These are phyloP conservation scores for Noctilio leporinus DNA, from an alignment of 2,113 vertebrate species.

Conservation along the genomic window DNA sequence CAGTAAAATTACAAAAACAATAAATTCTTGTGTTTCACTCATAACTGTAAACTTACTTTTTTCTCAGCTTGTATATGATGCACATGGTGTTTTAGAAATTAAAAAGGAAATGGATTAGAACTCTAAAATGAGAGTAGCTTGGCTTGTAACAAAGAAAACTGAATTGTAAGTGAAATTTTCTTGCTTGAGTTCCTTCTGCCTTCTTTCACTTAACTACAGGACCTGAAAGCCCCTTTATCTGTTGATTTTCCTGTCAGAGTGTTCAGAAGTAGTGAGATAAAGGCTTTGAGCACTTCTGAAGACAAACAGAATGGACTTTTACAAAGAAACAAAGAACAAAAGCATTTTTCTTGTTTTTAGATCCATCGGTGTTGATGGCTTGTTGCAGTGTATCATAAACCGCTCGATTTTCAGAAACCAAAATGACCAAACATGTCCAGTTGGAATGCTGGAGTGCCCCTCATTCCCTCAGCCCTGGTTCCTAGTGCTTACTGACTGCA, in stretches of 20 bases:
- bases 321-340: neutral
- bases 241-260: neutral
- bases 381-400: neutral
- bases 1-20: no score
- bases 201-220: neutral
- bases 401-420: constrained; percentile 9
- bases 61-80: neutral
- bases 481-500: neutral
- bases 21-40: neutral
- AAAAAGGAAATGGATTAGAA: neutral
- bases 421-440: neutral
- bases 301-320: neutral
- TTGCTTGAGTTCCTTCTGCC: neutral
- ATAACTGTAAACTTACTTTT: neutral
- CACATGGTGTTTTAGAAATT: constrained; percentile 16
- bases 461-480: neutral
- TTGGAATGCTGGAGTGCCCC: neutral
- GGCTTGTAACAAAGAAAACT: neutral
- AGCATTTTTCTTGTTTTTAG: constrained; percentile 19
- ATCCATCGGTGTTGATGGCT: neutral
- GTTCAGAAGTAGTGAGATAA: neutral
- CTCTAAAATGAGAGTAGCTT: neutral
- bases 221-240: neutral
- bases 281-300: neutral
- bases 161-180: neutral